phyloP scores from a whole-genome alignment of 2,797 vertebrate species.

The Micrastur ruficollis region DNA sequence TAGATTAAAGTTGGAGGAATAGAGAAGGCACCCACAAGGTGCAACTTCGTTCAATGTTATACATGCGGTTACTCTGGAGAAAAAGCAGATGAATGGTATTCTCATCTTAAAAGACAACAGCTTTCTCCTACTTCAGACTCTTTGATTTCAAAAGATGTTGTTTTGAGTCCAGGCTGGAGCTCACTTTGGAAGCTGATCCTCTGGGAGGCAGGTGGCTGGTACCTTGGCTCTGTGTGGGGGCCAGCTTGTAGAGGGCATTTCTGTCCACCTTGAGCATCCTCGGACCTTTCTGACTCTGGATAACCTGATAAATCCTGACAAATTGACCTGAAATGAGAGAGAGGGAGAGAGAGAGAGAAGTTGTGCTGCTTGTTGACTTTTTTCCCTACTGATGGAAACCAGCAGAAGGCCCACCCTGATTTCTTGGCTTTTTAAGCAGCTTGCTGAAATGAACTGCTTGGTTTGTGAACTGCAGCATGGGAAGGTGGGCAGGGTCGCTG shows the following conservation, averaged over 20 bases:
- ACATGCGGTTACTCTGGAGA: background rate
- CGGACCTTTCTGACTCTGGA: background rate
- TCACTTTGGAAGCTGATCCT: background rate
- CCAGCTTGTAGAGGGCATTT: background rate
- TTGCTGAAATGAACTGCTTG: background rate
- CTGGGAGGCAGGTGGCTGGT: background rate
- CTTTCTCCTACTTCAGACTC: background rate
- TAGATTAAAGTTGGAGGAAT: background rate
- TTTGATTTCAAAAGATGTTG: background rate
- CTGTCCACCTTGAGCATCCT: background rate
- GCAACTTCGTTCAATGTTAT: background rate
- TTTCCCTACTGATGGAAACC: background rate
- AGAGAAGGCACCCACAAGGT: background rate
- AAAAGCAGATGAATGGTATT: background rate
- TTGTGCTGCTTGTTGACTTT: background rate
- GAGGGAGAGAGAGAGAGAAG: background rate
- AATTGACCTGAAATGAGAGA: background rate
- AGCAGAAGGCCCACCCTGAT: background rate
- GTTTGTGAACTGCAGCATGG: background rate
- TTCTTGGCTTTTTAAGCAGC: background rate
- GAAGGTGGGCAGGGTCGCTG: background rate
- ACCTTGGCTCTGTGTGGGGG: background rate
- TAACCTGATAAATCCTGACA: background rate
- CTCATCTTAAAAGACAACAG: background rate
- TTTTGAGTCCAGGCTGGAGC: background rate